Conservation (phyloP, 2,113 vertebrate genomes). For the Vicugna pacos region DNA sequence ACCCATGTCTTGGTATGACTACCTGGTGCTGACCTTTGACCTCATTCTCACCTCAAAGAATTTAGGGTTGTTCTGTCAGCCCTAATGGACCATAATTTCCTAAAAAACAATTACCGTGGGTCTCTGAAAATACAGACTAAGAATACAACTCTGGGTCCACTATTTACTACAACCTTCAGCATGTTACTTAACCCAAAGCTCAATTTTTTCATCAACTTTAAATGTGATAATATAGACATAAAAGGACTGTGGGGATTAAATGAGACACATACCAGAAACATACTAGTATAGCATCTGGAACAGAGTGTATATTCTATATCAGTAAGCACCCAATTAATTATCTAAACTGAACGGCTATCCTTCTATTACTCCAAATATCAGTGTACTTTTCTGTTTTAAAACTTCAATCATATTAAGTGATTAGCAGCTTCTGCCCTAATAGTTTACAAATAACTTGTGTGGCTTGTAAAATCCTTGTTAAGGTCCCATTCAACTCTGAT, state of each 20-base stretch:
- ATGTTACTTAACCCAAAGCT: not conserved
- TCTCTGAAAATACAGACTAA: constrained; percentile 19
- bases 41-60: not conserved
- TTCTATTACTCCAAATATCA: constrained; percentile 22
- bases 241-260: not conserved
- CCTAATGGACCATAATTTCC: not conserved
- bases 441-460: not conserved
- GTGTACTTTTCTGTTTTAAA: not conserved
- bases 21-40: not conserved
- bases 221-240: not conserved
- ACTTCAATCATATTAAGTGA: constrained; percentile 8
- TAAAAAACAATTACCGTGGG: not conserved
- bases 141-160: not conserved
- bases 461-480: constrained; percentile 22
- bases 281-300: not conserved
- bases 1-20: not conserved
- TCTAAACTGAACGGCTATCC: constrained; percentile 3
- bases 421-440: not conserved
- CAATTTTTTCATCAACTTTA: constrained; percentile 49
- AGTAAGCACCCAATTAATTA: not conserved
- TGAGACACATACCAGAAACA: constrained; percentile 24
- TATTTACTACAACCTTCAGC: not conserved
- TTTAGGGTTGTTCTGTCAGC: not conserved
- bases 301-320: not conserved
- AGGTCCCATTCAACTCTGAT: not conserved